These are phyloP conservation scores for Nasonia oneida DNA, from an alignment of 2,888 invertebrate species.

Conservation along the genomic window DNA sequence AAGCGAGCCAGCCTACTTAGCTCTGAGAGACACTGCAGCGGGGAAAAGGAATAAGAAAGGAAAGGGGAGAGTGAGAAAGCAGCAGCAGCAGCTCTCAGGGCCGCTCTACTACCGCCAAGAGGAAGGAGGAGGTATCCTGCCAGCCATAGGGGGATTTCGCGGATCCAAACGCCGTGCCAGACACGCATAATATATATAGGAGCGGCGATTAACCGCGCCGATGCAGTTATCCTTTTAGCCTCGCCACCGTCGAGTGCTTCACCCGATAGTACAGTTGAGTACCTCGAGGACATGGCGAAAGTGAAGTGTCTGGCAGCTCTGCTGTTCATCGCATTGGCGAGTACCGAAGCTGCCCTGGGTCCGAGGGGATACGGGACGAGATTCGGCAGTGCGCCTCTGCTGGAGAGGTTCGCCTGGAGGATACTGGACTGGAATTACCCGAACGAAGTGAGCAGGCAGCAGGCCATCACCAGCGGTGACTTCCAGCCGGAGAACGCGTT, in stretches of 20 bases:
- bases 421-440: constrained; percentile 89
- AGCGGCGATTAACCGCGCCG: constrained; percentile 19
- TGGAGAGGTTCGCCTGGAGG: constrained; percentile 88
- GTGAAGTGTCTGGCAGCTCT: constrained; percentile 25
- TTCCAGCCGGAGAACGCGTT: constrained; percentile 89
- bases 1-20: not conserved
- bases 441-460: constrained; percentile 82
- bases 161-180: not conserved
- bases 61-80: constrained; percentile 37
- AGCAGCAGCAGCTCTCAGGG: constrained; percentile 26
- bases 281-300: constrained; percentile 2
- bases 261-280: not conserved
- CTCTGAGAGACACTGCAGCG: not conserved
- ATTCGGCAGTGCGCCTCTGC: constrained; percentile 79
- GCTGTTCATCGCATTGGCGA: not conserved
- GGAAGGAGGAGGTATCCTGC: constrained; percentile 20
- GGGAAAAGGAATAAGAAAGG: constrained; percentile 20
- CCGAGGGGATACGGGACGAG: constrained; percentile 67
- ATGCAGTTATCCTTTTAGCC: constrained; percentile 14
- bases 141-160: constrained; percentile 30
- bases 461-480: constrained; percentile 84
- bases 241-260: constrained; percentile 22
- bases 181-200: constrained; percentile 50
- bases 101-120: constrained; percentile 4
- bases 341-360: constrained; percentile 9